Evolutionary conservation across 2,797 vertebrate species (phyloP), one percentile per base, ranked within the genome.

Genomic region (Coilia nasus): DNA sequence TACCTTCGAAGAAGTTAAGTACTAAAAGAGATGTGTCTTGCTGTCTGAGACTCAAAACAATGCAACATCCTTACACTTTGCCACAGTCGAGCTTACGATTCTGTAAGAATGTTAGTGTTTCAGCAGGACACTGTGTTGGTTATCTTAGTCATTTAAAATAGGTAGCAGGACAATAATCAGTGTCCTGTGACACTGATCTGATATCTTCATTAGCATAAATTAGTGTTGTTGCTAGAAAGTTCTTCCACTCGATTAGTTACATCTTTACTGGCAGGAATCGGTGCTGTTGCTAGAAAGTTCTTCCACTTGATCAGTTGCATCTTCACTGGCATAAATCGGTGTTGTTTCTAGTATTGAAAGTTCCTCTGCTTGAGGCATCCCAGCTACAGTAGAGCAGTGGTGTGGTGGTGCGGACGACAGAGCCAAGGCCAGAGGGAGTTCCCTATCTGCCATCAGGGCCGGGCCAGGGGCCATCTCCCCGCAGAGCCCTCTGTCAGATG

Each of bases 391-490:
- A 59, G n/a, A 23, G 60, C 25, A n/a, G 60, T 64, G 56, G 84
- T 83, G 54, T 56, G 9, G 46, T 83, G 54, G 6, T 47, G 56
- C 14, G n/a, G n/a, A n/a, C n/a, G 50, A 9, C 9, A 54, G 28
- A 82, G 81, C 35, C 47, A 46, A 54, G 54, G 25, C 47, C 75
- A 71, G 50, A 57, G 88, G 57, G 85, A 87, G 21, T 47, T 82
- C 41, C 3, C 71, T 88, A 89, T 89, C 88, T 78, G 85, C 75
- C 87, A 87, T 90, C 88, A 85, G 88, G 88, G 84, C 64, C 87
- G 78, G 71, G 81, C n/a, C 19, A 6, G 14, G 31, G 31, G 62
- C 14, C 12, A 88, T n/a, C 86, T 89, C 88, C 10, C 75, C 56
- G 83, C 60, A 86, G 64, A 59, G 83, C 25, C 85, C 81, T 84